Evolutionary conservation across 2,888 invertebrate genomes (phyloP).

Genomic region (Mactromeris polynyma): DNA sequence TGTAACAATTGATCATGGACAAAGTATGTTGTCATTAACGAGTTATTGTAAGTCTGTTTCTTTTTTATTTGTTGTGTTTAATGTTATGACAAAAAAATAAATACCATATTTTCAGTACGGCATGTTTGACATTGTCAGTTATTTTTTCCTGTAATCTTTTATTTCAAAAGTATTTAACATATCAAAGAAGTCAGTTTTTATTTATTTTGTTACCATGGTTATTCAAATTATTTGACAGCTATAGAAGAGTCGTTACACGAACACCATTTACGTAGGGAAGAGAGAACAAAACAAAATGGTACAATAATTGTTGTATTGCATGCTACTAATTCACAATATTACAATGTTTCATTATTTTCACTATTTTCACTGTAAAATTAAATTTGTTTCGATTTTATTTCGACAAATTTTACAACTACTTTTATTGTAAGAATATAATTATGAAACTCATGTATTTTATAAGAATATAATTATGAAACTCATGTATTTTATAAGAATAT

Average conservation of each 20-base stretch:
- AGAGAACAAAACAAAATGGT: slow-evolving; percentile 1
- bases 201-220: slow-evolving; percentile 4
- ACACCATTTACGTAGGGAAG: slow-evolving; percentile 27
- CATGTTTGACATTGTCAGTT: background rate
- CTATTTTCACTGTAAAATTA: background rate
- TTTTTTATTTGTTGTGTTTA: background rate
- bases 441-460: no score
- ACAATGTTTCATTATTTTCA: background rate
- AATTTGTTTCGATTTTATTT: no score
- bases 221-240: slow-evolving; percentile 21
- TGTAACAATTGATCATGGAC: background rate
- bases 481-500: no score
- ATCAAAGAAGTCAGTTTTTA: background rate
- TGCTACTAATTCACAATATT: background rate
- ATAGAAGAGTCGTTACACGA: slow-evolving; percentile 15
- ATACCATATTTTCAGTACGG: background rate
- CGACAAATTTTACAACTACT: no score
- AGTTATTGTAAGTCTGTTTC: background rate
- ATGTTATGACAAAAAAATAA: background rate
- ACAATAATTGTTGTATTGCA: slow-evolving; percentile 1
- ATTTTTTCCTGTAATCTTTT: background rate
- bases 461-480: no score
- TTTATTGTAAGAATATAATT: no score
- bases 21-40: background rate
- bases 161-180: background rate